phyloP scores from a whole-genome alignment of 2,797 vertebrate species.

The Gephyroberyx darwinii region DNA sequence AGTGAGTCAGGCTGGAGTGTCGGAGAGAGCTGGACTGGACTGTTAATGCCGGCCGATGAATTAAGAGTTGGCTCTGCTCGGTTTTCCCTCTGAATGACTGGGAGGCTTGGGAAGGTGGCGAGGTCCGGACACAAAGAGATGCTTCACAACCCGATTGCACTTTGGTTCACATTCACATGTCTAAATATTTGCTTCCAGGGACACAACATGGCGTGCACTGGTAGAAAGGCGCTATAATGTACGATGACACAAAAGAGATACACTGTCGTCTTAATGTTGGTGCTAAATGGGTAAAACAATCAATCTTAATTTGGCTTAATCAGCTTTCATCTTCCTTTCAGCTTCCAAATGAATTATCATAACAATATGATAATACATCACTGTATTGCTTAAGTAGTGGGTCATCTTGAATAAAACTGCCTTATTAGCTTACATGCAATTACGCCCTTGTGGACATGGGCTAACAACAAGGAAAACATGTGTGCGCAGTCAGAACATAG shows the following conservation, averaged over 20 bases:
- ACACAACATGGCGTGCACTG: constrained; percentile 62
- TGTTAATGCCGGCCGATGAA: constrained; percentile 82
- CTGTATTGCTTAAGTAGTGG: neutral
- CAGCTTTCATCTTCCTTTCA: neutral
- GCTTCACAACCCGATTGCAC: constrained; percentile 67
- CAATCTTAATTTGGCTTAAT: constrained; percentile 8
- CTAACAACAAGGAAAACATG: too few species aligned
- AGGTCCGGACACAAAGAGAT: constrained; percentile 75
- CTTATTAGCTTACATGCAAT: too few species aligned
- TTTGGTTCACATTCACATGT: constrained; percentile 76
- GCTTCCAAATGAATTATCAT: neutral
- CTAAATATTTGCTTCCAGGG: constrained; percentile 79
- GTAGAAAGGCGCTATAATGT: constrained; percentile 44
- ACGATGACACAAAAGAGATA: constrained; percentile 26
- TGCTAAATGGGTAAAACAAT: neutral
- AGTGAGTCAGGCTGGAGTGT: constrained; percentile 82
- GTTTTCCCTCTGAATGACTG: constrained; percentile 81
- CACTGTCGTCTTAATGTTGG: neutral
- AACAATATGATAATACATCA: neutral
- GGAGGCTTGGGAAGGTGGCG: constrained; percentile 80
- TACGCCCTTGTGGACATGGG: too few species aligned
- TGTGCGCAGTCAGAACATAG: too few species aligned
- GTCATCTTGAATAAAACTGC: too few species aligned
- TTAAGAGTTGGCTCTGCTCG: constrained; percentile 72
- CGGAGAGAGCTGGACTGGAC: constrained; percentile 74